Conservation (phyloP, 2,113 vertebrate species). For the Scalopus aquaticus region DNA sequence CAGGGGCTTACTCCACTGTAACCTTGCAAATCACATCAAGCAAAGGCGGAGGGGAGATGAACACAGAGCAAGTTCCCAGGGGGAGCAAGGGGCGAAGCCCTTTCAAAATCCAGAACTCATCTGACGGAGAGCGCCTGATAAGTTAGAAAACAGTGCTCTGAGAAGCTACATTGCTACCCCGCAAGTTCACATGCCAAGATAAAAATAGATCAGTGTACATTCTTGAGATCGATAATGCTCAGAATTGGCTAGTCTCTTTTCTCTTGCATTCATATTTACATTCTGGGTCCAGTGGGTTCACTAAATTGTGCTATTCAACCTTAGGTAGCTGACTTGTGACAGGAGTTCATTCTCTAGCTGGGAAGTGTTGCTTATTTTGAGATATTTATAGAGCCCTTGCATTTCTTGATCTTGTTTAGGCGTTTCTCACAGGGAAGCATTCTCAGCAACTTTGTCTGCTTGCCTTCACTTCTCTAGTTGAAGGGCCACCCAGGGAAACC, state of each 20-base stretch:
- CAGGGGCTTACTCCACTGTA: background rate
- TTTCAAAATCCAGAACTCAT: background rate
- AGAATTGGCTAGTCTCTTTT: background rate
- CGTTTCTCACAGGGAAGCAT: background rate
- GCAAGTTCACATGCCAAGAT: background rate
- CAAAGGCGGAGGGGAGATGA: background rate
- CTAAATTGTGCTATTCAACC: background rate
- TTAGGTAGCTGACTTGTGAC: background rate
- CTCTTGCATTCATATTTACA: background rate
- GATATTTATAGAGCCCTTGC: background rate
- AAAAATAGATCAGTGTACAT: background rate
- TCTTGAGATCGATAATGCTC: background rate
- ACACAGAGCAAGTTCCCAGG: background rate
- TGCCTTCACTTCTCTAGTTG: background rate
- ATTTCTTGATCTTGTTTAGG: background rate
- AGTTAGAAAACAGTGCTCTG: background rate
- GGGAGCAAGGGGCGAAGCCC: background rate
- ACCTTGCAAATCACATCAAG: background rate
- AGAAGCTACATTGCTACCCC: background rate
- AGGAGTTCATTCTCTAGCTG: background rate
- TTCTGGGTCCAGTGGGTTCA: background rate
- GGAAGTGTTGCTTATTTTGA: background rate
- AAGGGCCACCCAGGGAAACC: background rate
- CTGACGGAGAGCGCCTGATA: background rate
- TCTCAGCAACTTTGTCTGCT: background rate